Evolutionary conservation across 2,113 vertebrate species (phyloP).

Genomic region (Colossoma macropomum): DNA sequence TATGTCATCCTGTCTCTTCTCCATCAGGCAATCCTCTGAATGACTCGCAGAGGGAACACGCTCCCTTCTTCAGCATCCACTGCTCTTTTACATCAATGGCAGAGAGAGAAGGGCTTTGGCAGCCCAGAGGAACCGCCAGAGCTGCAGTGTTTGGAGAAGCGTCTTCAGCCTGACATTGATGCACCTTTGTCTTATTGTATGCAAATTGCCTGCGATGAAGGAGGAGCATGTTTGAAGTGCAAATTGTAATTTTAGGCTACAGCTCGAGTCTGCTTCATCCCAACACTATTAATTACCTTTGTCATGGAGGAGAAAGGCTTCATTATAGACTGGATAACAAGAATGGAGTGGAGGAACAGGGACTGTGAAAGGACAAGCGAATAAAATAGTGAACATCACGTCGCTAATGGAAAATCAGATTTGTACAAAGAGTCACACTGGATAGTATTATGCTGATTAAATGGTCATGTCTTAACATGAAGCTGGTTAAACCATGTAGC

Average conservation of each 20-base stretch:
- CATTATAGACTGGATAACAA: conserved; percentile 61
- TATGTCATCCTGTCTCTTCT: conserved; percentile 31
- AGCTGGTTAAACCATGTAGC: background rate
- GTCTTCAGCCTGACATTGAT: conserved; percentile 73
- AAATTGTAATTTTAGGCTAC: conserved; percentile 72
- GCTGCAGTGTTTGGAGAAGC: conserved; percentile 50
- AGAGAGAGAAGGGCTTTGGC: conserved; percentile 14
- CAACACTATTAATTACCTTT: conserved; percentile 74
- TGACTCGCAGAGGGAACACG: conserved; percentile 24
- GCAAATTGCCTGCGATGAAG: conserved; percentile 68
- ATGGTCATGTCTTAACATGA: background rate
- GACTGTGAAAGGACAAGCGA: conserved; percentile 49
- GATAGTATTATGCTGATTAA: background rate
- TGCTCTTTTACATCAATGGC: conserved; percentile 36
- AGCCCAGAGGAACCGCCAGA: conserved; percentile 20
- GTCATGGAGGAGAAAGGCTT: conserved; percentile 64
- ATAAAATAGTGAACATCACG: conserved; percentile 30
- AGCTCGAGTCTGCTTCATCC: conserved; percentile 63
- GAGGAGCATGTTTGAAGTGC: conserved; percentile 71
- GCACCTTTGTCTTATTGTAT: conserved; percentile 71
- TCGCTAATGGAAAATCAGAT: conserved; percentile 31
- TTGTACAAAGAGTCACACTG: conserved; percentile 32
- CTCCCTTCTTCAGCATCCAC: conserved; percentile 29
- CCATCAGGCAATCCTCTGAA: conserved; percentile 31
- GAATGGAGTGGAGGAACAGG: conserved; percentile 47